phyloP scores from a whole-genome alignment of 2,888 invertebrate species.

The Platycheirus albimanus region DNA sequence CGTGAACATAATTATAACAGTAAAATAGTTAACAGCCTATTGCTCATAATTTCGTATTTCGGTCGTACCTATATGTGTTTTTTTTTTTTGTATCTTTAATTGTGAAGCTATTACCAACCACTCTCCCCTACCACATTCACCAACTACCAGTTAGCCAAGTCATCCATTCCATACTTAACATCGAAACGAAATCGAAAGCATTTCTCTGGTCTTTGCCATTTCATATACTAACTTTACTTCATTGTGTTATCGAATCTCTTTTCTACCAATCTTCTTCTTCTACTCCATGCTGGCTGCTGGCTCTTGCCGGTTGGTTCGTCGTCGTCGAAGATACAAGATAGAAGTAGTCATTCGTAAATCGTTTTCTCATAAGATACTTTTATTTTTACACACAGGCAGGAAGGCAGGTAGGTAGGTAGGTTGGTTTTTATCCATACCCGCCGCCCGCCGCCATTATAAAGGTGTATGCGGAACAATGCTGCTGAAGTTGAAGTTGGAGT shows the following conservation, averaged over 20 bases:
- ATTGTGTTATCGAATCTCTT: conserved; percentile 63
- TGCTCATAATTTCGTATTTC: neutral
- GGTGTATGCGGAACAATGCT: conserved; percentile 68
- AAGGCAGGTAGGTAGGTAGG: no score
- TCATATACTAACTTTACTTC: conserved; percentile 65
- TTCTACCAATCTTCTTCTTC: conserved; percentile 49
- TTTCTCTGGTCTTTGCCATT: conserved; percentile 75
- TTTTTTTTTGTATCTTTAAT: conserved; percentile 2
- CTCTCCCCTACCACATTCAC: conserved; percentile 13
- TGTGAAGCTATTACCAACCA: conserved; percentile 5
- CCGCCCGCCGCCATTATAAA: no score
- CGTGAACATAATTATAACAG: neutral
- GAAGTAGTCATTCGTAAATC: conserved; percentile 8
- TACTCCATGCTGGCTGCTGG: neutral
- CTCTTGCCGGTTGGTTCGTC: conserved; percentile 33
- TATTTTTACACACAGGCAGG: neutral
- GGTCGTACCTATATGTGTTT: no score
- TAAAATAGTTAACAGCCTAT: neutral
- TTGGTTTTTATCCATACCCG: no score
- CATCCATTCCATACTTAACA: conserved; percentile 43
- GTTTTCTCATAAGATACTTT: conserved; percentile 15
- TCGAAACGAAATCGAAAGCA: conserved; percentile 77
- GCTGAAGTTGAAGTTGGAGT: neutral
- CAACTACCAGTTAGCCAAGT: conserved; percentile 28
- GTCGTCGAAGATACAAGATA: conserved; percentile 14